A percentile compares a stretch with the other conserved stretches of the same genome.
Evolutionary conservation across 2,888 invertebrate species (phyloP).

Genomic region (Hoplodrina ambigua): DNA sequence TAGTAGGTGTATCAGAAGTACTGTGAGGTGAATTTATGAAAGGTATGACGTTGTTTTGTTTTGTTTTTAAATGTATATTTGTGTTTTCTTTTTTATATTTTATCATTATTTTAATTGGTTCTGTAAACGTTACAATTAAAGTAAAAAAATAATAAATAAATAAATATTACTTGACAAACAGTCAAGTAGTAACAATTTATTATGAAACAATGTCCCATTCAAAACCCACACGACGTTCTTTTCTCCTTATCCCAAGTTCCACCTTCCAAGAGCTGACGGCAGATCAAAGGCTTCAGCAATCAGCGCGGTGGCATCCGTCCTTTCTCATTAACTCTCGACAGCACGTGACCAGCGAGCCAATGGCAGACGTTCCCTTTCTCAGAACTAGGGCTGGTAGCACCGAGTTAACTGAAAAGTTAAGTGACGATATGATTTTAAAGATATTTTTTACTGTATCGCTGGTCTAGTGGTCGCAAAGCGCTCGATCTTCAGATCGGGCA

Average conservation of each 20-base stretch:
- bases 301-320: slow-evolving; percentile 49
- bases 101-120: too few species aligned
- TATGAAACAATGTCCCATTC: slow-evolving; percentile 18
- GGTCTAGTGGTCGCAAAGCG: too few species aligned
- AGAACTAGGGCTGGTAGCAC: slow-evolving; percentile 54
- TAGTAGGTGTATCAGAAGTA: too few species aligned
- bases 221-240: slow-evolving; percentile 10
- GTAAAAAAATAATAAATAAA: too few species aligned
- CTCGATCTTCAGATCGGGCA: too few species aligned
- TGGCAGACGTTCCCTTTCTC: slow-evolving; percentile 44
- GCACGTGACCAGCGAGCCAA: slow-evolving; percentile 53
- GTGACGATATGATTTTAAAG: too few species aligned
- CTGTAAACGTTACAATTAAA: too few species aligned
- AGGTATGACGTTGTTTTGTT: too few species aligned
- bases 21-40: too few species aligned
- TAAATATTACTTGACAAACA: slow-evolving; percentile 11
- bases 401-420: not conserved
- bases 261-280: slow-evolving; percentile 52
- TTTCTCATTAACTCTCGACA: slow-evolving; percentile 59
- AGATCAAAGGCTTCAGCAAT: slow-evolving; percentile 59
- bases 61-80: too few species aligned
- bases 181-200: slow-evolving; percentile 1
- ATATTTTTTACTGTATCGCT: too few species aligned
- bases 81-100: too few species aligned
- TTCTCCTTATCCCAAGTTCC: slow-evolving; percentile 23